Conservation (phyloP, 2,888 invertebrate species). For the Alviniconcha strummeri region DNA sequence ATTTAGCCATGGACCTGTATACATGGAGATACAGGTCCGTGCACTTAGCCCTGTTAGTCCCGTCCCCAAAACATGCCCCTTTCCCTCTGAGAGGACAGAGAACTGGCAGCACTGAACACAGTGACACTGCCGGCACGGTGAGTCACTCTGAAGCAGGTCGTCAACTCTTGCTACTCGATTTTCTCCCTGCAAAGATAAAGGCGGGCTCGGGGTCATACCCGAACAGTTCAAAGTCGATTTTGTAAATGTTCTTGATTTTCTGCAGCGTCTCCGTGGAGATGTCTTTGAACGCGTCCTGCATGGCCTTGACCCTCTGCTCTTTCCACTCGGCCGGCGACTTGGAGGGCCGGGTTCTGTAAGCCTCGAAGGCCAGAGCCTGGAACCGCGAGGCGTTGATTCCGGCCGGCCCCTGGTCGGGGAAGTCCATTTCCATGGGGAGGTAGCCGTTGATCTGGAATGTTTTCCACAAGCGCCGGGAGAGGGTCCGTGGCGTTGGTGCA, state of each 20-base stretch:
- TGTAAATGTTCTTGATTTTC: constrained; percentile 30
- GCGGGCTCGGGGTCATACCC: constrained; percentile 33
- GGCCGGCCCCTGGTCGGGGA: background rate
- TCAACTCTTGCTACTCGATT: background rate
- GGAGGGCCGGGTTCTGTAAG: constrained; percentile 9
- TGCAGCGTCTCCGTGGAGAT: constrained; percentile 21
- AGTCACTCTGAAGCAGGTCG: too few relatives aligned
- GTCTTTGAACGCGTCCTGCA: constrained; percentile 31
- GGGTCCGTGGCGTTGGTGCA: constrained; percentile 18
- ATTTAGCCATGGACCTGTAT: too few relatives aligned
- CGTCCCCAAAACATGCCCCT: too few relatives aligned
- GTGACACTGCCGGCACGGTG: too few relatives aligned
- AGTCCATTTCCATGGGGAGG: constrained; percentile 19
- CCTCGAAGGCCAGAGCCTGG: constrained; percentile 10
- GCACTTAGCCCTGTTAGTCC: too few relatives aligned
- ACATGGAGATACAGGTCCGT: too few relatives aligned
- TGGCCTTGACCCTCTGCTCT: constrained; percentile 29
- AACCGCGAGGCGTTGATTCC: constrained; percentile 9
- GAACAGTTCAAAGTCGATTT: constrained; percentile 38
- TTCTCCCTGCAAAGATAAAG: constrained; percentile 1
- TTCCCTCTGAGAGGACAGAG: too few relatives aligned
- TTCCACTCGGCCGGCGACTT: constrained; percentile 23
- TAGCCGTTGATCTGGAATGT: constrained; percentile 40
- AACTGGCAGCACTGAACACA: too few relatives aligned
- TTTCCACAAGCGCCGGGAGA: constrained; percentile 33